Percentiles rank a stretch among this genome's conserved stretches.
Evolutionary conservation across 2,888 invertebrate species (phyloP).

Genomic region (Crossocerus cetratus): DNA sequence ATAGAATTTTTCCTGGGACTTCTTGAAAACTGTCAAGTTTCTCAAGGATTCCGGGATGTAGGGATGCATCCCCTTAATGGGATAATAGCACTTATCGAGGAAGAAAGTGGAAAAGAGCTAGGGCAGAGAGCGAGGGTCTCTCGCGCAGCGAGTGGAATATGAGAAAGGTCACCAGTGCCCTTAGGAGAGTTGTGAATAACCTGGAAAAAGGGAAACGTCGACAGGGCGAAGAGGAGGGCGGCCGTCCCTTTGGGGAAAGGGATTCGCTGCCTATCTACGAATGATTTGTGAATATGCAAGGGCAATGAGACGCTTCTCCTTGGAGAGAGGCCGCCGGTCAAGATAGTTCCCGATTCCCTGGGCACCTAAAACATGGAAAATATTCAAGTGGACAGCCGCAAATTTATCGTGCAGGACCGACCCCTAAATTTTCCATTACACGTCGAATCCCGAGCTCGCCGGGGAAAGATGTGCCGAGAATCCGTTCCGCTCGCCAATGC

Average conservation of each 20-base stretch:
- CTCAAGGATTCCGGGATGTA: no score
- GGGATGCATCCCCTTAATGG: no score
- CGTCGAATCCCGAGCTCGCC: slow-evolving; percentile 65
- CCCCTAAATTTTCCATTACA: slow-evolving; percentile 76
- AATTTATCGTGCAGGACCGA: slow-evolving; percentile 74
- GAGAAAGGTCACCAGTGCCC: slow-evolving; percentile 10
- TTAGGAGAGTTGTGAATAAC: slow-evolving; percentile 46
- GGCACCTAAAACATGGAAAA: slow-evolving; percentile 76
- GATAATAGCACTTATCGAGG: no score
- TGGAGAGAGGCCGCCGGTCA: slow-evolving; percentile 71
- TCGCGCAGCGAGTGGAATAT: not conserved
- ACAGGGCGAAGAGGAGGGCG: slow-evolving; percentile 21
- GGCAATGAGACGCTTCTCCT: slow-evolving; percentile 72
- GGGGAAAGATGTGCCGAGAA: slow-evolving; percentile 64
- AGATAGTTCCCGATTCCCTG: slow-evolving; percentile 73
- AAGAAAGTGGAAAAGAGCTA: not conserved
- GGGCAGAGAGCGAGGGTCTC: slow-evolving; percentile 25
- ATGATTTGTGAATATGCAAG: slow-evolving; percentile 77
- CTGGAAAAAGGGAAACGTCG: slow-evolving; percentile 30
- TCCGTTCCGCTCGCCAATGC: slow-evolving; percentile 52
- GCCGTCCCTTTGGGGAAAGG: slow-evolving; percentile 63
- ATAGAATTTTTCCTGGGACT: no score
- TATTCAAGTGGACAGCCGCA: slow-evolving; percentile 76
- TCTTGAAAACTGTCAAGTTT: no score
- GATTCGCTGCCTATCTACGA: slow-evolving; percentile 67